Evolutionary conservation across 1,140 invertebrate genomes (phyloP).

Genomic region (Theocolax elegans): DNA sequence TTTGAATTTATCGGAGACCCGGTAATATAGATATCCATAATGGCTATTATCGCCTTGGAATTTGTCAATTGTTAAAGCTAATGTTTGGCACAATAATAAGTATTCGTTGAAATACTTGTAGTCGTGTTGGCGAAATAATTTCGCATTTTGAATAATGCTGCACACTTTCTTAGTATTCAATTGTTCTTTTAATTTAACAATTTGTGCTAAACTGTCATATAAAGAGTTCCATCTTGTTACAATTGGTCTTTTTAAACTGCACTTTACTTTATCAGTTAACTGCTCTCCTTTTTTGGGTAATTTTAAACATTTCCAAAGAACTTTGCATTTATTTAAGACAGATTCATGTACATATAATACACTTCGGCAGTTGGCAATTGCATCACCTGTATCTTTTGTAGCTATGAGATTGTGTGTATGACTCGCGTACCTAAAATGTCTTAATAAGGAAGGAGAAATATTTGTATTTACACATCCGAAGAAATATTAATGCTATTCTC

Average conservation of each 20-base stretch:
- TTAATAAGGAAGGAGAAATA: background rate
- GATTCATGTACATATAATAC: background rate
- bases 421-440: background rate
- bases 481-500: background rate
- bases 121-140: constrained; percentile 12
- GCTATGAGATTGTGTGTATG: constrained; percentile 24
- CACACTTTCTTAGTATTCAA: constrained; percentile 7
- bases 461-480: too few relatives aligned
- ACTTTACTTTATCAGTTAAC: background rate
- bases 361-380: background rate
- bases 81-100: constrained; percentile 2
- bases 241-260: constrained; percentile 16
- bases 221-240: constrained; percentile 37
- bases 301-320: constrained; percentile 26
- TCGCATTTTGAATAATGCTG: background rate
- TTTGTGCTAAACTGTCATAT: constrained; percentile 22
- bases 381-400: background rate
- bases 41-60: constrained; percentile 14
- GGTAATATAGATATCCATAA: too few relatives aligned
- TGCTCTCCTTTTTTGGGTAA: background rate
- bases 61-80: constrained; percentile 18
- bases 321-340: constrained; percentile 11
- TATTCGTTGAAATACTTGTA: constrained; percentile 30
- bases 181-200: constrained; percentile 23
- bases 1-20: too few relatives aligned